phyloP scores from a whole-genome alignment of 2,113 vertebrate species.

The Anoplopoma fimbria region DNA sequence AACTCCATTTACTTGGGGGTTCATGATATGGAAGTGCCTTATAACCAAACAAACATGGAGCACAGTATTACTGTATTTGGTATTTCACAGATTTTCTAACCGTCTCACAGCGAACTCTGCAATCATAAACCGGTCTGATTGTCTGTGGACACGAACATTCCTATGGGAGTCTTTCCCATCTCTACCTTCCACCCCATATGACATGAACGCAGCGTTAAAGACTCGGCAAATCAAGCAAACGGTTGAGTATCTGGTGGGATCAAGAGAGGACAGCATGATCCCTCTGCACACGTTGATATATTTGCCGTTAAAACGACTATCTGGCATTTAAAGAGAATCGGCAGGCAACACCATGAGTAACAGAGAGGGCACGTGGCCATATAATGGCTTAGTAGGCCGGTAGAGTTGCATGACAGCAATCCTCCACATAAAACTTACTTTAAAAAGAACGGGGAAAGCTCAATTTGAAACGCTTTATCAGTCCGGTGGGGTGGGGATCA shows the following conservation, averaged over 20 bases:
- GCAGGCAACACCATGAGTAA: neutral
- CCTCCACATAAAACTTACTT: neutral
- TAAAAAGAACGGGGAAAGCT: neutral
- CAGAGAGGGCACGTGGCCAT: neutral
- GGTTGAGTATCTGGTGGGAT: conserved; percentile 1
- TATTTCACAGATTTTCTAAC: neutral
- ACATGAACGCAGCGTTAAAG: neutral
- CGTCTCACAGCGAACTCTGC: neutral
- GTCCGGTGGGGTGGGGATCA: neutral
- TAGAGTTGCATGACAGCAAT: neutral
- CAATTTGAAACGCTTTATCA: neutral
- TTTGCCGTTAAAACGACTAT: conserved; percentile 24
- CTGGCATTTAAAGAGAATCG: conserved; percentile 4
- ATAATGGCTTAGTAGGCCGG: neutral
- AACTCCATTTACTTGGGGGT: neutral
- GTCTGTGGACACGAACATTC: neutral
- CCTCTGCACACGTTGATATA: conserved; percentile 25
- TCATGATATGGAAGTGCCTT: neutral
- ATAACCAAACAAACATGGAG: neutral
- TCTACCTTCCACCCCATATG: neutral
- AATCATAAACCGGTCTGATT: neutral
- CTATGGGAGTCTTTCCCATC: neutral
- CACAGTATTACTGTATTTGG: neutral
- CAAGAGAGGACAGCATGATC: neutral
- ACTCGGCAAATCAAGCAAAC: conserved; percentile 7